Percentiles rank a stretch among this genome's conserved stretches.
Evolutionary conservation across 2,888 invertebrate genomes (phyloP).

Genomic region (Sericinus montela): DNA sequence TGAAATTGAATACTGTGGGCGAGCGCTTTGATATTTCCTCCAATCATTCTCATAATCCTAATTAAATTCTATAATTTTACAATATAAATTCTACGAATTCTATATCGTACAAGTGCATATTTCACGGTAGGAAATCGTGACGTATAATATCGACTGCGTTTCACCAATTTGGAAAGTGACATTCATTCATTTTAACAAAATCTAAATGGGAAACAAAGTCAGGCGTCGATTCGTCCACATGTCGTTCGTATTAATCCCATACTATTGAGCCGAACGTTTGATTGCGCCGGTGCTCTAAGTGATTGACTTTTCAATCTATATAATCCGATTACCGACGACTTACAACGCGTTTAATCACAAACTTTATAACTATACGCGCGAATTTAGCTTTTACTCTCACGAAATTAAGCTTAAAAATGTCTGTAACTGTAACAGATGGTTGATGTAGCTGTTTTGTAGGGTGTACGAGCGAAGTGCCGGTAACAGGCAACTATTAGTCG

Average conservation of each 20-base stretch:
- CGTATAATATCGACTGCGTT: neutral
- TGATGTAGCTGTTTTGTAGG: constrained; percentile 13
- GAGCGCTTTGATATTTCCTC: no score
- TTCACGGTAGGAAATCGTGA: no score
- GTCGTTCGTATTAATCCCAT: constrained; percentile 39
- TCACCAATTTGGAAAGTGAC: neutral
- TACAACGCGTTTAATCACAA: constrained; percentile 30
- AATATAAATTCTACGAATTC: no score
- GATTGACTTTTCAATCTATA: constrained; percentile 77
- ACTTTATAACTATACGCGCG: constrained; percentile 10
- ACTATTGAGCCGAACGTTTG: constrained; percentile 59
- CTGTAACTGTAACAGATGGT: neutral
- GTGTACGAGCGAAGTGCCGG: constrained; percentile 33
- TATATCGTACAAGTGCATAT: no score
- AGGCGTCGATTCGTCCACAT: constrained; percentile 6
- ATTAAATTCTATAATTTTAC: no score
- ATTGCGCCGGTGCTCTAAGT: constrained; percentile 61
- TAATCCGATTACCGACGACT: constrained; percentile 58
- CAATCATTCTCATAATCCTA: no score
- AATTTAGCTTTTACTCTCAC: constrained; percentile 20
- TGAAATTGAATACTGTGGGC: no score
- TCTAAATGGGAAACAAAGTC: constrained; percentile 14
- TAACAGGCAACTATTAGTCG: constrained; percentile 33
- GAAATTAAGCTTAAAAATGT: constrained; percentile 15
- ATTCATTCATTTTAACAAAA: constrained; percentile 8